Base-by-base conservation (phyloP, 2,797 vertebrate genomes). In the Saxicola maurus region DNA sequence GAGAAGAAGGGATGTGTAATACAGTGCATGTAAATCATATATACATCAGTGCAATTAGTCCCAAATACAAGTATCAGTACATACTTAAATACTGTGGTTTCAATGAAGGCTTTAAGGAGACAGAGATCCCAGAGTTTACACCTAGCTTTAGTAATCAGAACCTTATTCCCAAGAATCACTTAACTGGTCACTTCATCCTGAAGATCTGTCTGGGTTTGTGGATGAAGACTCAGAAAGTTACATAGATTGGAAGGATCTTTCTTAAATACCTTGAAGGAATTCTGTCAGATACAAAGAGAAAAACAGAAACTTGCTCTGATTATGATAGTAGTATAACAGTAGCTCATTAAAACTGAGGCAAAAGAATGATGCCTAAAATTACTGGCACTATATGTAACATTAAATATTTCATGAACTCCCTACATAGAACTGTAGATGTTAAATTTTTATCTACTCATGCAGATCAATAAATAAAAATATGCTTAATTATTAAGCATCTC, bases 401-500 rank as follows among this genome's bases (percentile, higher is more conserved):
- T 71, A 66, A 93, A 88, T 90, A 84, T 77, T 92, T 92, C 17
- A 91, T 75, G 0, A 61, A 75, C 75, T 85, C 37, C 31, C n/a
- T 42, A n/a, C 7, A 0, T 2, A 67, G 55, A 85, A 35, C 25
- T 82, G 52, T 72, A 62, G 60, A 42, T 91, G 68, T 85, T 93
- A 77, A 90, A 92, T 82, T 91, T 91, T 80, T 68, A 88, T 77
- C 33, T 88, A 56, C 40, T 59, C 33, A 19, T 78, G 33, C 17
- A 90, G 55, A 71, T 85, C 79, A 91, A 77, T 90, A 90, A 91
- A 86, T 77, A 55, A 86, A 95, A 91, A 80, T 61, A 74, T 42
- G 43, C 57, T 95, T 91, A 92, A 88, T 95, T 92, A 92, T 94
- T 93, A 88, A 93, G 51, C 48, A 72, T 85, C 38, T 82, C 49